Conservation (phyloP, 2,797 vertebrate species). For the Halcyon chelicuti region DNA sequence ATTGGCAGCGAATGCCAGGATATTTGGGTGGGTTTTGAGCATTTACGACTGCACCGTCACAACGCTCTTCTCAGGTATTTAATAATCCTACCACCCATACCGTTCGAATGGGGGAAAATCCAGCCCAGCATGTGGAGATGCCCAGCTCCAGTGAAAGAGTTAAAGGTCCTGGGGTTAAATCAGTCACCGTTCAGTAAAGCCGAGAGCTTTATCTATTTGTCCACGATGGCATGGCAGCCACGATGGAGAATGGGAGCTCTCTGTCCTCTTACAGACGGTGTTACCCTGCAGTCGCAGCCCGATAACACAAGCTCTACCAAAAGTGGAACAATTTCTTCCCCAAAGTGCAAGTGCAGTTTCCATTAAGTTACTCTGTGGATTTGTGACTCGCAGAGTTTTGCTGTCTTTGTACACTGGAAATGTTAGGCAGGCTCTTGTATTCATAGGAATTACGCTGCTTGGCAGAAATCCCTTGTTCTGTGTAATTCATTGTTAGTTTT, state of each 20-base stretch:
- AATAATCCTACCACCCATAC: neutral
- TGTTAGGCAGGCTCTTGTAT: neutral
- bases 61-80: neutral
- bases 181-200: neutral
- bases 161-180: constrained; percentile 2
- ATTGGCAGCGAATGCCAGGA: neutral
- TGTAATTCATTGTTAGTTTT: neutral
- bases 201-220: neutral
- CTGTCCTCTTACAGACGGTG: neutral
- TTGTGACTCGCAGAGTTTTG: neutral
- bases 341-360: neutral
- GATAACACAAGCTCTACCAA: neutral
- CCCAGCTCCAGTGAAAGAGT: neutral
- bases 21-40: neutral
- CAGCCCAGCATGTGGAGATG: neutral
- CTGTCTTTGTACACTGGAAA: neutral
- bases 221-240: neutral
- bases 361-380: neutral
- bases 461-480: constrained; percentile 1
- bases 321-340: neutral
- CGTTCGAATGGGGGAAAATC: neutral
- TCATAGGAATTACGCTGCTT: neutral
- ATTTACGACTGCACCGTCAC: neutral
- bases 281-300: neutral
- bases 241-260: neutral